Base-by-base conservation (phyloP, 2,888 invertebrate species). In the Odontocolon sp. region DNA sequence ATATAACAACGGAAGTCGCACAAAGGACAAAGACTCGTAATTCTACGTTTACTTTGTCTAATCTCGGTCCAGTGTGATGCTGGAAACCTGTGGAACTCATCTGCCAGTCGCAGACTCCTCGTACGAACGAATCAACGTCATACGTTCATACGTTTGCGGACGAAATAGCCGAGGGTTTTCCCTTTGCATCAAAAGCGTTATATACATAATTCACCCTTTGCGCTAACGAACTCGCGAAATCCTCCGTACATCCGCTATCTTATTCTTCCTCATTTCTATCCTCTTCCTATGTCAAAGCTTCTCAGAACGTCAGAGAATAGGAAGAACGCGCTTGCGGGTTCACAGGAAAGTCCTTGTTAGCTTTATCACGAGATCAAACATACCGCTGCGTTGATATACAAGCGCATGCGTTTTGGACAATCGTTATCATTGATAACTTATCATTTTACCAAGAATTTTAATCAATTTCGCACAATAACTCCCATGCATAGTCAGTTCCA, bases 41-140 rank as follows among this genome's bases (percentile, higher is more conserved):
- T 2, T n/a, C 9, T n/a, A 47, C 52, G 33, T 47, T 33, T 28
- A 40, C 64, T 64, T 64, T 64, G 56, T 57, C 61, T 67, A 54
- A 76, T 76, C 67, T 67, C 66, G 45, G 38, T 36, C 42, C 54
- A 74, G 45, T 38, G 68, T 47, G 36, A 23, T 40, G 45, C 50
- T 47, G 11, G 26, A 31, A 54, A 59, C 6, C 23, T 21, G 36
- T 33, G 42, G 64, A 66, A 33, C 47, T 68, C 66, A 67, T 47
- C 76, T 77, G 76, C 71, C 76, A 71, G 45, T n/a, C n/a, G 56
- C 67, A 63, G 38, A 61, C 33, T 31, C 66, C n/a, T n/a, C n/a
- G n/a, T n/a, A n/a, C n/a, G n/a, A n/a, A n/a, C n/a, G n/a, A n/a
- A n/a, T n/a, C n/a, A n/a, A n/a, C n/a, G n/a, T 61, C 33, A 16